Percentiles rank a stretch among this genome's conserved stretches.
Evolutionary conservation across 2,797 vertebrate species (phyloP).

Genomic region (Gymnopithys bicolor): DNA sequence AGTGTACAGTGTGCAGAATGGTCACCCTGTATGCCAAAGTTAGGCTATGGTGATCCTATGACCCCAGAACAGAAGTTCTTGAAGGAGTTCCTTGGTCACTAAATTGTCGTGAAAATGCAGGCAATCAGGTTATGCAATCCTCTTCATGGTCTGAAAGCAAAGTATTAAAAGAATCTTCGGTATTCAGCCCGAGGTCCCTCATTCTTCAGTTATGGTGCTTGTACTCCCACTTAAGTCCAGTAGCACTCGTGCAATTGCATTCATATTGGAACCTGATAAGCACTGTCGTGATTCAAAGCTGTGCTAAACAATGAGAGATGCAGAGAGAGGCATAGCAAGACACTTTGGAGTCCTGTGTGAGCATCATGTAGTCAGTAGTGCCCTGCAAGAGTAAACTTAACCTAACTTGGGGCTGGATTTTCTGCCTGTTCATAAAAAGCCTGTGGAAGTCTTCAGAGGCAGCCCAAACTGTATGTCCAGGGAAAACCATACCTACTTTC

Average conservation of each 20-base stretch:
- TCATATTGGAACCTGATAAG: background rate
- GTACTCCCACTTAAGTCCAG: background rate
- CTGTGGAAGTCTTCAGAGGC: background rate
- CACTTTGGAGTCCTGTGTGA: background rate
- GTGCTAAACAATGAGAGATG: background rate
- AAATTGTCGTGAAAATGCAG: background rate
- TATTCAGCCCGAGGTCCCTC: background rate
- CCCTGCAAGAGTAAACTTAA: background rate
- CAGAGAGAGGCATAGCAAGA: background rate
- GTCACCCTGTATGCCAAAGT: background rate
- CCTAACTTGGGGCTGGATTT: background rate
- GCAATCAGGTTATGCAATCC: background rate
- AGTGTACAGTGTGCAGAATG: fast-evolving
- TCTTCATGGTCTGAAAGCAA: background rate
- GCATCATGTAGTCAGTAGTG: background rate
- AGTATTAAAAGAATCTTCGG: background rate
- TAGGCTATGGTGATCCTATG: background rate
- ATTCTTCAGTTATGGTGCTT: background rate
- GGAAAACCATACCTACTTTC: background rate
- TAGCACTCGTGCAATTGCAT: background rate
- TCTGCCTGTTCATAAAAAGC: background rate
- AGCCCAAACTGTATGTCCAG: background rate
- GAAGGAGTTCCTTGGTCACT: background rate
- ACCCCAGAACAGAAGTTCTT: background rate
- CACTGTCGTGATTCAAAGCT: background rate